Evolutionary conservation across 1,140 invertebrate genomes (phyloP).

Genomic region (Drosophila pachea): DNA sequence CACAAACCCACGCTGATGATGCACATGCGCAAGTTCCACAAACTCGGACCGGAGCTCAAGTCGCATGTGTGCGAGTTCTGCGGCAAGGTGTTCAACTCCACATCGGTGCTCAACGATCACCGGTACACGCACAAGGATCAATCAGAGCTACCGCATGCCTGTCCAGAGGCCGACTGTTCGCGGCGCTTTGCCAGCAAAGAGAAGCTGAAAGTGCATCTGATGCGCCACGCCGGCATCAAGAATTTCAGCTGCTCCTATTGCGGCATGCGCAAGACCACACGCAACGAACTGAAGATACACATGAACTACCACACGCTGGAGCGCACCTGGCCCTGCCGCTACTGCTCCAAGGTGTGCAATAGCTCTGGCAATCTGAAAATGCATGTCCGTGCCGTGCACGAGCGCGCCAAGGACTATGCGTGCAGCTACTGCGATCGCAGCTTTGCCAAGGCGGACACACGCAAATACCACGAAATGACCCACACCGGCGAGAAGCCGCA

Average conservation of each 20-base stretch:
- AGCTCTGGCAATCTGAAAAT: constrained; percentile 65
- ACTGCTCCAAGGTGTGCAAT: constrained; percentile 67
- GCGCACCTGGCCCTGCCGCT: constrained; percentile 59
- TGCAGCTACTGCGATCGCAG: constrained; percentile 63
- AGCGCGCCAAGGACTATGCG: constrained; percentile 54
- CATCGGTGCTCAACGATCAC: constrained; percentile 62
- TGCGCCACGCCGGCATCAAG: constrained; percentile 72
- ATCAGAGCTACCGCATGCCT: constrained; percentile 50
- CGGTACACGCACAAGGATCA: constrained; percentile 57
- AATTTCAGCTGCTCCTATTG: constrained; percentile 72
- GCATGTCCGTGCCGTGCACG: constrained; percentile 66
- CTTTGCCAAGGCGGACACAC: constrained; percentile 67
- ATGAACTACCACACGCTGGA: constrained; percentile 74
- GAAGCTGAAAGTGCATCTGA: constrained; percentile 66
- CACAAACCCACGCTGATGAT: constrained; percentile 59
- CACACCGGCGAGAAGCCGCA: constrained; percentile 80
- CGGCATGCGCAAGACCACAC: constrained; percentile 67
- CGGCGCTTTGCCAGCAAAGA: constrained; percentile 54
- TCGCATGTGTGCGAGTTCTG: constrained; percentile 69
- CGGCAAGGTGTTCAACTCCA: constrained; percentile 56
- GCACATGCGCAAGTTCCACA: constrained; percentile 57
- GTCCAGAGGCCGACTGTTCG: constrained; percentile 43
- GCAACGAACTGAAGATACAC: constrained; percentile 67
- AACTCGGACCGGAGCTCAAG: constrained; percentile 49
- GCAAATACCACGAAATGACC: constrained; percentile 75